phyloP scores from a whole-genome alignment of 2,888 invertebrate genomes.

The Seladonia tumulorum region DNA sequence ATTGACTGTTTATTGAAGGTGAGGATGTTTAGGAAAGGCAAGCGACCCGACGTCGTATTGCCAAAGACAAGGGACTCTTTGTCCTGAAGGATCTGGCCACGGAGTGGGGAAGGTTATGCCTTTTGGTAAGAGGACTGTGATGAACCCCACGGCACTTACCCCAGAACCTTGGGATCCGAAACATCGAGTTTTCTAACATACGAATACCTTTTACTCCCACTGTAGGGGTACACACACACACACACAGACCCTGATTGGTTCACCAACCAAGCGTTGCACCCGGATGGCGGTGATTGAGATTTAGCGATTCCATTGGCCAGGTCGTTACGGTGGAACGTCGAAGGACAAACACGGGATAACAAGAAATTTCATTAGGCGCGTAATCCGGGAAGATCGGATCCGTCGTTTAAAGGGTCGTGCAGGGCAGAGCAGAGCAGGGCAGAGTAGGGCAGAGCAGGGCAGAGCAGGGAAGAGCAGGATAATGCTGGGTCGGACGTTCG shows the following conservation, averaged over 20 bases:
- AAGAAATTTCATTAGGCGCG: slow-evolving; percentile 44
- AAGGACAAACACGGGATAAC: slow-evolving; percentile 9
- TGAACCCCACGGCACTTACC: too few species aligned
- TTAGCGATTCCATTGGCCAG: slow-evolving; percentile 1
- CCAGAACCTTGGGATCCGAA: too few species aligned
- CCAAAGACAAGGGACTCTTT: too few species aligned
- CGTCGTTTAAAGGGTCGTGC: slow-evolving; percentile 40
- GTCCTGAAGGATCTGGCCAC: too few species aligned
- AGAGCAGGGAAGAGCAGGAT: slow-evolving; percentile 42
- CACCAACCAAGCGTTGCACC: not conserved
- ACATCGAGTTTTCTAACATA: too few species aligned
- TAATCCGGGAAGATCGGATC: slow-evolving; percentile 42
- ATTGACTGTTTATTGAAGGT: too few species aligned
- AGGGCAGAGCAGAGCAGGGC: not conserved
- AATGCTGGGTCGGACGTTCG: slow-evolving; percentile 51
- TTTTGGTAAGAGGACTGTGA: too few species aligned
- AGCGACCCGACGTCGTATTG: too few species aligned
- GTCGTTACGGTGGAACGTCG: not conserved
- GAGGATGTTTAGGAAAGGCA: too few species aligned
- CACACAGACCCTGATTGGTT: not conserved
- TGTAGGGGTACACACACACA: too few species aligned
- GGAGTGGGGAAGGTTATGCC: too few species aligned
- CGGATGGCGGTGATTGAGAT: not conserved
- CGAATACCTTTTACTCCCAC: too few species aligned
- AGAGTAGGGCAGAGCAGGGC: not conserved